Evolutionary conservation across 2,797 vertebrate species (phyloP), one percentile per base, ranked within the genome.

Genomic region (Brotula barbata): DNA sequence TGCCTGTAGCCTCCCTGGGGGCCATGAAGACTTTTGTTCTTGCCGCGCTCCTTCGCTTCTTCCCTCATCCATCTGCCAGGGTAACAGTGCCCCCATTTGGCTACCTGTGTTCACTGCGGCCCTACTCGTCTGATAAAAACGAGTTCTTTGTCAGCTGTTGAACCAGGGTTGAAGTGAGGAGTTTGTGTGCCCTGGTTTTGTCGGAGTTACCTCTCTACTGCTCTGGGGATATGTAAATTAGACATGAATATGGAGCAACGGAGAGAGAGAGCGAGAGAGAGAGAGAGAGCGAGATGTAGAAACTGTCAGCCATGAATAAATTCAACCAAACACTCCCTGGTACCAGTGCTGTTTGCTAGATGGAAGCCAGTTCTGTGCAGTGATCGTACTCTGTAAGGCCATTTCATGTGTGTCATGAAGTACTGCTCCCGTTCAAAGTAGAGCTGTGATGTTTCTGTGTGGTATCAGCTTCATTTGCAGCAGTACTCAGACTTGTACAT

Each of bases 31-130:
- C 75, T 77, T 80, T 71, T 52, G 73, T 73, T 75, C 71, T 73
- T 77, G 39, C 33, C 56, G 43, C 3, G 15, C 51, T 39, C 46
- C 52, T 47, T 55, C 3, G 15, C 51, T 39, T 44, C 52, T 47
- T 55, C 47, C 2, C 12, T 22, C 3, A 1, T 9, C 44, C 2
- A 37, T 83, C 78, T 42, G 78, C 68, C 85, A 90, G 86, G 89
- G 70, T 88, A 90, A 91, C 84, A 92, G 90, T 89, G 87, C 92
- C 91, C 87, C 90, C 89, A 48, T 62, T 90, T 85, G 91, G 87
- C 31, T 7, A 20, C 20, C 21, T 2, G 4, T 1, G 0, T 44
- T 66, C 36, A 82, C 81, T 87, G 80, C 86, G 78, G 63, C 40
- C 21, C 68, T 46, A 12, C 58, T 46, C 46, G 31, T 41, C 25